Percentiles rank a stretch among this genome's conserved stretches.
These are phyloP conservation scores for Phocides pigmalion DNA, from an alignment of 1,140 invertebrate species.

Conservation along the genomic window DNA sequence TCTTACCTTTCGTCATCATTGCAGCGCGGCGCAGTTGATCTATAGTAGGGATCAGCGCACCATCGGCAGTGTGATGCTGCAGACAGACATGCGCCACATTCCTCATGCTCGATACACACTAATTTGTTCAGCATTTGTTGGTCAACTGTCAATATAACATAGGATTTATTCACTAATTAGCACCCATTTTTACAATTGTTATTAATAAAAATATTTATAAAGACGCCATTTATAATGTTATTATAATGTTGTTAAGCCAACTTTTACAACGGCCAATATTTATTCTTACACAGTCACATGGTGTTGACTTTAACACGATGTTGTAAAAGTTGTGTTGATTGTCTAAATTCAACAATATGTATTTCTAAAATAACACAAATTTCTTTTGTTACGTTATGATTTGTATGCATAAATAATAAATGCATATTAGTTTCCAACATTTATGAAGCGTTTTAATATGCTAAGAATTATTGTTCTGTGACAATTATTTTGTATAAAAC, in stretches of 20 bases:
- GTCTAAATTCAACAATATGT: too few relatives aligned
- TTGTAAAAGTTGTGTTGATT: too few relatives aligned
- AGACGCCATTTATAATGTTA: not conserved
- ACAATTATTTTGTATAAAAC: too few relatives aligned
- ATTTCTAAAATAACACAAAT: too few relatives aligned
- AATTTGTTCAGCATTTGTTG: slow-evolving; percentile 65
- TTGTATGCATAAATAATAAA: too few relatives aligned
- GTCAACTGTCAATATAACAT: slow-evolving; percentile 49
- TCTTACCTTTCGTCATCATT: slow-evolving; percentile 71
- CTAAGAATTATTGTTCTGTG: too few relatives aligned
- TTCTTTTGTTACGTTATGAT: too few relatives aligned
- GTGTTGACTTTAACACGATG: too few relatives aligned
- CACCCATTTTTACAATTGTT: not conserved
- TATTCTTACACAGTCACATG: too few relatives aligned
- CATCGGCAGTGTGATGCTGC: slow-evolving; percentile 72
- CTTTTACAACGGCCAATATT: too few relatives aligned
- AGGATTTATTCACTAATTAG: slow-evolving; percentile 14
- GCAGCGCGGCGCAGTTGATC: slow-evolving; percentile 57
- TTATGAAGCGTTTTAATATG: too few relatives aligned
- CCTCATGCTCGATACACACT: slow-evolving; percentile 71
- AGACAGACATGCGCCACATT: slow-evolving; percentile 69
- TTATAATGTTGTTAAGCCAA: not conserved
- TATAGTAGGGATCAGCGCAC: slow-evolving; percentile 77
- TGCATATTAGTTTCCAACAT: too few relatives aligned
- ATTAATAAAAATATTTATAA: not conserved